Evolutionary conservation across 2,888 invertebrate species (phyloP).

Genomic region (Dryadula phaetusa): DNA sequence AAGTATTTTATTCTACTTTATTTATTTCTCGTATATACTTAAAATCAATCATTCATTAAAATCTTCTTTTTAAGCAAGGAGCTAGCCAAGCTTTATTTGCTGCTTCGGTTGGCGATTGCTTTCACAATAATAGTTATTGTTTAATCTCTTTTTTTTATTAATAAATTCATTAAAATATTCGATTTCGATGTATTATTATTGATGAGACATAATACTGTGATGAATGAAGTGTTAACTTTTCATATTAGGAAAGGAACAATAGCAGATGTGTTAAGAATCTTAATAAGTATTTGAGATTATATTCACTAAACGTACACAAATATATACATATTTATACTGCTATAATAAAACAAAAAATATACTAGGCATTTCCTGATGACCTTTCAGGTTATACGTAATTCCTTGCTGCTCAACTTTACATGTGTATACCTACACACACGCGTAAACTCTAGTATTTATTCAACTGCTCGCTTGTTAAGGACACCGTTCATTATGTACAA

Average conservation of each 20-base stretch:
- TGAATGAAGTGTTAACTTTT: conserved; percentile 44
- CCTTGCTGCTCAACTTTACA: conserved; percentile 39
- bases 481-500: conserved; percentile 76
- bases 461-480: conserved; percentile 70
- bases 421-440: conserved; percentile 23
- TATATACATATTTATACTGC: neutral
- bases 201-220: conserved; percentile 37
- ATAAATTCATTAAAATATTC: conserved; percentile 1
- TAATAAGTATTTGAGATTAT: conserved; percentile 27
- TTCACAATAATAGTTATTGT: conserved; percentile 6
- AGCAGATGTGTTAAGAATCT: conserved; percentile 38
- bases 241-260: conserved; percentile 43
- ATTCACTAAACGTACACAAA: neutral
- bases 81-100: neutral
- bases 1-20: neutral
- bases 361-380: conserved; percentile 43
- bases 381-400: conserved; percentile 37
- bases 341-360: neutral
- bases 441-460: conserved; percentile 64
- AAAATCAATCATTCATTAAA: neutral
- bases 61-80: neutral
- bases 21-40: neutral
- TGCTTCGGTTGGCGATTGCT: neutral
- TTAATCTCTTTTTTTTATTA: conserved; percentile 13
- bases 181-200: conserved; percentile 32